A percentile compares a stretch with the other conserved stretches of the same genome.
Evolutionary conservation across 2,113 vertebrate species (phyloP).

Genomic region (Ptilorrhoa leucosticta): DNA sequence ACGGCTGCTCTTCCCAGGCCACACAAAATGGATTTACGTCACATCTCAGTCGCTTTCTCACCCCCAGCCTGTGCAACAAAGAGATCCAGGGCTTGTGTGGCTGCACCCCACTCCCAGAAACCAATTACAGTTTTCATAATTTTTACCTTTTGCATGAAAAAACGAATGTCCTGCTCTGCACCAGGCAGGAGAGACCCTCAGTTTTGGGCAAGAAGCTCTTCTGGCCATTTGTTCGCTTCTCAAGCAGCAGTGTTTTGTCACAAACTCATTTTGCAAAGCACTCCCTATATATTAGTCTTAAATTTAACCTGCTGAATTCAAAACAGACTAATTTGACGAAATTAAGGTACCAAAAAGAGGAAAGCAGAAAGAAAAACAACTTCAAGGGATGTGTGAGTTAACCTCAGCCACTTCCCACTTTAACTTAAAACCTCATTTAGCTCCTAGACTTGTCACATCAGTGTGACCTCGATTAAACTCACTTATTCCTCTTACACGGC

Average conservation of each 20-base stretch:
- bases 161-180: rapidly evolving
- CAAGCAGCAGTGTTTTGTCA: background rate
- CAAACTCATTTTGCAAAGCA: background rate
- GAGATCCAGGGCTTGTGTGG: background rate
- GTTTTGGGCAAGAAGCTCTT: background rate
- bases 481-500: background rate
- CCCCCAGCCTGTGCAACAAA: rapidly evolving
- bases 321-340: background rate
- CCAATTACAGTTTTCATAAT: rapidly evolving
- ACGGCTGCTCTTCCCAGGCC: background rate
- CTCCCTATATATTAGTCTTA: background rate
- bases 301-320: background rate
- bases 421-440: background rate
- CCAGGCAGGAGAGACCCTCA: background rate
- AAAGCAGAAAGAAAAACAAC: background rate
- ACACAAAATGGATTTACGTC: background rate
- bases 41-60: rapidly evolving
- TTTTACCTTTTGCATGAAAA: background rate
- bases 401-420: background rate
- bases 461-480: constrained; percentile 19
- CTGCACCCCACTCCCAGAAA: background rate
- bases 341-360: background rate
- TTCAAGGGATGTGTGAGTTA: background rate
- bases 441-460: background rate
- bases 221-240: background rate